phyloP scores from a whole-genome alignment of 2,113 vertebrate genomes.

The Natator depressus region DNA sequence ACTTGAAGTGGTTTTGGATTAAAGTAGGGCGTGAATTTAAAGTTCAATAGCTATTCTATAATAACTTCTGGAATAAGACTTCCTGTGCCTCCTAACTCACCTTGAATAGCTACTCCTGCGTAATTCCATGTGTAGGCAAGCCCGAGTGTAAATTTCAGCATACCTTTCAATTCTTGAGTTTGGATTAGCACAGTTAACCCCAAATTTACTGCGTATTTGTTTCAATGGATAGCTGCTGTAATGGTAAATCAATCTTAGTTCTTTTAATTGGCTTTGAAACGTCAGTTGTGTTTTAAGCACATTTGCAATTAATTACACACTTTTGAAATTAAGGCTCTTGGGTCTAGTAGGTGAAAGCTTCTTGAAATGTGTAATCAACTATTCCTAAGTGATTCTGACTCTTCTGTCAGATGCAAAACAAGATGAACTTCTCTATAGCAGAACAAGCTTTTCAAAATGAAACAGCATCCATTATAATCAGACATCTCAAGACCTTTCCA shows the following conservation, averaged over 20 bases:
- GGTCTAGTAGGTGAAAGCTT: not conserved
- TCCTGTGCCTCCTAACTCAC: not conserved
- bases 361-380: not conserved
- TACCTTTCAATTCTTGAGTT: slow-evolving; percentile 19
- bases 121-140: not conserved
- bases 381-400: not conserved
- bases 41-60: not conserved
- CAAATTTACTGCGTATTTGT: slow-evolving; percentile 54
- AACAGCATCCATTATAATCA: not conserved
- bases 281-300: not conserved
- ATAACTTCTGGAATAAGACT: not conserved
- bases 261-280: not conserved
- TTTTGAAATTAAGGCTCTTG: slow-evolving; percentile 54
- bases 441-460: not conserved
- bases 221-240: slow-evolving; percentile 29
- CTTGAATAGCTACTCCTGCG: not conserved
- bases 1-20: too few relatives aligned
- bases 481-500: not conserved
- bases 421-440: not conserved
- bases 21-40: not conserved
- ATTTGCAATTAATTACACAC: slow-evolving; percentile 51
- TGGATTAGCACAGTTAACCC: slow-evolving; percentile 21
- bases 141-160: not conserved
- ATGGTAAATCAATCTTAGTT: slow-evolving; percentile 55
- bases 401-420: not conserved